Percentiles rank a stretch among this genome's conserved stretches.
phyloP scores from a whole-genome alignment of 2,113 vertebrate species.

The Gadus macrocephalus region DNA sequence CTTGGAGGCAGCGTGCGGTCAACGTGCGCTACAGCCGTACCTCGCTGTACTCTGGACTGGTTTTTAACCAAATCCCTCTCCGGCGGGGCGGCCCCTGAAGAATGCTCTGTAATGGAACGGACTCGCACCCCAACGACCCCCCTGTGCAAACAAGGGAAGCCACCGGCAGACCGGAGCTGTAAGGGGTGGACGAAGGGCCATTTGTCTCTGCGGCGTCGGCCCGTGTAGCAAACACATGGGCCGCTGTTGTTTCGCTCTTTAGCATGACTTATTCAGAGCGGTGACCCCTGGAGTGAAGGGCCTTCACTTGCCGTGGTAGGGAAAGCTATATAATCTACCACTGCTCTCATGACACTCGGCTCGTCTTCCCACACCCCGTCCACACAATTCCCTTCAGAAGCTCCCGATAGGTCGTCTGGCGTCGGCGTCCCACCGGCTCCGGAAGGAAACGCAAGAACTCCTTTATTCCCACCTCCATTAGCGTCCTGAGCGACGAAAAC shows the following conservation, averaged over 20 bases:
- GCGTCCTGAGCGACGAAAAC: too few species aligned
- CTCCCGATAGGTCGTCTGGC: too few species aligned
- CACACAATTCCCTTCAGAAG: too few species aligned
- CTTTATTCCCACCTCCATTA: too few species aligned
- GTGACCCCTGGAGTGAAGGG: constrained; percentile 27
- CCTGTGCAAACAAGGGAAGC: constrained; percentile 35
- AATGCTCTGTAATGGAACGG: constrained; percentile 56
- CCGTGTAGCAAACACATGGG: constrained; percentile 42
- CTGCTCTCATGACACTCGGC: too few species aligned
- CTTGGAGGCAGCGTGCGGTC: constrained; percentile 70
- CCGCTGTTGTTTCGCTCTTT: constrained; percentile 46
- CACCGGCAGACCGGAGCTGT: constrained; percentile 42
- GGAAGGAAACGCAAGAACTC: too few species aligned
- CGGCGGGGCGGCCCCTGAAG: constrained; percentile 37
- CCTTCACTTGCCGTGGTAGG: too few species aligned
- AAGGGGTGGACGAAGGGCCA: constrained; percentile 61
- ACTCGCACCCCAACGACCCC: constrained; percentile 47
- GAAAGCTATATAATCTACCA: too few species aligned
- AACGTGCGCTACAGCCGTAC: constrained; percentile 37
- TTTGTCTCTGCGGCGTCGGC: constrained; percentile 64
- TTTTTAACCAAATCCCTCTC: constrained; percentile 7
- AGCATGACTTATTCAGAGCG: constrained; percentile 54
- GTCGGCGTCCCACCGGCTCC: too few species aligned
- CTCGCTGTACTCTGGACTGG: constrained; percentile 41
- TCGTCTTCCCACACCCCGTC: too few species aligned